phyloP scores from a whole-genome alignment of 2,797 vertebrate species.

The Enteromius fasciolatus region DNA sequence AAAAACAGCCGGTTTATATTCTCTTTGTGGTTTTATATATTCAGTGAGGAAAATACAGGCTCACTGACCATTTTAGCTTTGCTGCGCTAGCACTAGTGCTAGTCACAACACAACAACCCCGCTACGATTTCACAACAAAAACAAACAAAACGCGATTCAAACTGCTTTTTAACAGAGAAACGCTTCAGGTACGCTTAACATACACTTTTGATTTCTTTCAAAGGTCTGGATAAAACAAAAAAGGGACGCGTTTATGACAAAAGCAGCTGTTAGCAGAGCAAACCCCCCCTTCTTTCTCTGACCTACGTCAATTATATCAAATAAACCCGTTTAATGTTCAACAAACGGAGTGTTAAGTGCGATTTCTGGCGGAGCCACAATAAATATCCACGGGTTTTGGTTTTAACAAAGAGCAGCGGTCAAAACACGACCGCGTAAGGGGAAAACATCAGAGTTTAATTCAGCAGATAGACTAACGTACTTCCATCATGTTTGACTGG shows the following conservation, averaged over 20 bases:
- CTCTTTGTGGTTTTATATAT: constrained; percentile 18
- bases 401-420: constrained; percentile 37
- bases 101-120: constrained; percentile 45
- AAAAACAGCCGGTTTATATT: neutral
- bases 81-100: constrained; percentile 40
- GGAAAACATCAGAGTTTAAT: constrained; percentile 35
- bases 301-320: neutral
- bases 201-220: constrained; percentile 2
- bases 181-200: neutral
- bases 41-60: constrained; percentile 26
- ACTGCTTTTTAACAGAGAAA: constrained; percentile 12
- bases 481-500: constrained; percentile 6
- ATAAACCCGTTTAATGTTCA: neutral
- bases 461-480: neutral
- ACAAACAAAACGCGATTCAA: constrained; percentile 8
- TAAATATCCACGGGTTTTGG: constrained; percentile 2
- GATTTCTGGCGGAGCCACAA: neutral
- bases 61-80: constrained; percentile 36
- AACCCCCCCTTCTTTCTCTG: neutral
- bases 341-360: neutral
- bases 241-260: constrained; percentile 19
- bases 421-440: constrained; percentile 12
- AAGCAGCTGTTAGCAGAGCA: constrained; percentile 32
- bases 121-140: constrained; percentile 35
- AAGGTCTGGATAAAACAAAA: neutral